Base-by-base conservation (phyloP, 2,888 invertebrate genomes). In the Acrobasis consociella region DNA sequence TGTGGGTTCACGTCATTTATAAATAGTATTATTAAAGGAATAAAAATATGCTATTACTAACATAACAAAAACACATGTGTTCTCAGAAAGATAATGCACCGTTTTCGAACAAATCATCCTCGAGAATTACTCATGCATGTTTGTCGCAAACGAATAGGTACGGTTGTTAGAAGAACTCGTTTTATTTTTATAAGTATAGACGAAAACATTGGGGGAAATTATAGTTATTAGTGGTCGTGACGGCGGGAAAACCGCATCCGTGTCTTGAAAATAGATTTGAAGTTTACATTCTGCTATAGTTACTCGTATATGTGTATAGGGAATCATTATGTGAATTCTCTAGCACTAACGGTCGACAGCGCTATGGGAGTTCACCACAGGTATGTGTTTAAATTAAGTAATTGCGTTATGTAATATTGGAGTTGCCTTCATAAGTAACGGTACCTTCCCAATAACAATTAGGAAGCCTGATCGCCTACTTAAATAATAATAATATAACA, bases 81-180 rank as follows among this genome's bases (percentile, higher is more conserved):
- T 46, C 46, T 46, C 46, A 13, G 42, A 42, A 42, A 42, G 42
- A 42, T 42, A 42, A 42, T 42, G 42, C 42, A 42, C 13, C 7
- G 31, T 31, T 31, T 22, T 22, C 22, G 10, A 9, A 39, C 11
- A 42, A 42, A 13, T 42, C 46, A 46, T 46, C 46, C 13, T 46
- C 46, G n/a, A n/a, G n/a, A 52, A 51, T 52, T 52, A 52, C 13
- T 52, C 52, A 52, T 42, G 13, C 52, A 52, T 42, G 13, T 42
- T 42, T 42, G 42, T 42, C 42, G 42, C 42, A 42, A 42, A 42
- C 11, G 7, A 55, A 55, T 10, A 22, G 5, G 49, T 22, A 22
- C 22, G 22, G 22, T 50, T 50, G 17, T 50, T 11, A 10, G 8
- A 42, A 10, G 42, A 42, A 42, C n/a, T 10, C 42, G 11, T 31